Evolutionary conservation across 1,140 invertebrate species (phyloP).

Genomic region (Tetragnatha versicolor): DNA sequence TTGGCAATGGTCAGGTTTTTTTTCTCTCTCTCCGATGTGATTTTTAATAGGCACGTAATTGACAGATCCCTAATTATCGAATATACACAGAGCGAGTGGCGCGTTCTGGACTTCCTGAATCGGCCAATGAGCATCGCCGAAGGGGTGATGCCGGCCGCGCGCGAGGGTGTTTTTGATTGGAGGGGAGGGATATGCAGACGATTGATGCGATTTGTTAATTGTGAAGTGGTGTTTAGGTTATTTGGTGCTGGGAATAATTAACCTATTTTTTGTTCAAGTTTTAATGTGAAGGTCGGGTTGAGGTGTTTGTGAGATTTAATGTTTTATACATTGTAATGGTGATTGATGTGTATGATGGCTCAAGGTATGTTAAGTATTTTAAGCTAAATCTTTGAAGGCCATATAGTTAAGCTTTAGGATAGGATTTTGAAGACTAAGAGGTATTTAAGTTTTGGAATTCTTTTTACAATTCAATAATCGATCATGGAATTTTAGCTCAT

Average conservation of each 20-base stretch:
- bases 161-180: neutral
- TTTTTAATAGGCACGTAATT: slow-evolving; percentile 52
- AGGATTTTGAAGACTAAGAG: too few relatives aligned
- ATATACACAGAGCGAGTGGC: too few relatives aligned
- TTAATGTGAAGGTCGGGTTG: neutral
- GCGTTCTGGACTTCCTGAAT: slow-evolving; percentile 2
- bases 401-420: too few relatives aligned
- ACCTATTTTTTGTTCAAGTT: neutral
- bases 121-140: slow-evolving; percentile 28
- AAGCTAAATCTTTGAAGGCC: too few relatives aligned
- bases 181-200: neutral
- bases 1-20: slow-evolving; percentile 39
- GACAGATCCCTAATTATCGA: slow-evolving; percentile 46
- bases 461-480: too few relatives aligned
- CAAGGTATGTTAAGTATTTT: too few relatives aligned
- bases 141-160: slow-evolving; percentile 31
- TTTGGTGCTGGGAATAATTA: neutral
- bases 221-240: neutral
- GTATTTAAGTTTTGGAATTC: too few relatives aligned
- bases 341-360: too few relatives aligned
- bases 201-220: neutral
- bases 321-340: too few relatives aligned
- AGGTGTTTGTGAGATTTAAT: too few relatives aligned
- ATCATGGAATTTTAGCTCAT: too few relatives aligned
- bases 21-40: neutral